Conservation (phyloP, 1,140 invertebrate species). For the Ladona fulva region DNA sequence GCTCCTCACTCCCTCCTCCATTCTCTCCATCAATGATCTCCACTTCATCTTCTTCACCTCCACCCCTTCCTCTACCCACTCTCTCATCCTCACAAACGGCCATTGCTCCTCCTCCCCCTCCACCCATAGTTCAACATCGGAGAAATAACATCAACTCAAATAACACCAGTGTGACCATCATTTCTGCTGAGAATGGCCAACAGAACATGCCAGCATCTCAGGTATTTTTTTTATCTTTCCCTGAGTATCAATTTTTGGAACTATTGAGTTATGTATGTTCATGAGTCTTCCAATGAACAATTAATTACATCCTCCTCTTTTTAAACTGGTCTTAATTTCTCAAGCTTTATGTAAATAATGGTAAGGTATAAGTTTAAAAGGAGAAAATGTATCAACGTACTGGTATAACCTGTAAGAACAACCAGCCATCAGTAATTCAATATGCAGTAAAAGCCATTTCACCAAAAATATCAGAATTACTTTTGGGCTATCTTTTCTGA, state of each 20-base stretch:
- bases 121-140: conserved; percentile 18
- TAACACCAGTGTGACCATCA: conserved; percentile 60
- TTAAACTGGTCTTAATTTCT: too few species aligned
- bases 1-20: conserved; percentile 12
- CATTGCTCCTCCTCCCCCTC: conserved; percentile 20
- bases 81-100: conserved; percentile 16
- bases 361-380: too few species aligned
- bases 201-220: conserved; percentile 30
- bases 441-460: too few species aligned
- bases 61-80: conserved; percentile 12
- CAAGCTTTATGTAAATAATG: too few species aligned
- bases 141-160: conserved; percentile 46
- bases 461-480: too few species aligned
- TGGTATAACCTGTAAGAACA: too few species aligned
- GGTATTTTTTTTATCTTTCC: conserved; percentile 19
- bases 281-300: too few species aligned
- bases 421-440: too few species aligned
- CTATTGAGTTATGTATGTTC: too few species aligned
- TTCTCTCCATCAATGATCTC: conserved; percentile 18
- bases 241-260: neutral
- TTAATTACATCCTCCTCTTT: too few species aligned
- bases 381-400: too few species aligned
- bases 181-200: conserved; percentile 36
- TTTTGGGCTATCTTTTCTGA: too few species aligned
- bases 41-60: conserved; percentile 18